Evolutionary conservation across 2,797 vertebrate genomes (phyloP).

Genomic region (Linurgus olivaceus): DNA sequence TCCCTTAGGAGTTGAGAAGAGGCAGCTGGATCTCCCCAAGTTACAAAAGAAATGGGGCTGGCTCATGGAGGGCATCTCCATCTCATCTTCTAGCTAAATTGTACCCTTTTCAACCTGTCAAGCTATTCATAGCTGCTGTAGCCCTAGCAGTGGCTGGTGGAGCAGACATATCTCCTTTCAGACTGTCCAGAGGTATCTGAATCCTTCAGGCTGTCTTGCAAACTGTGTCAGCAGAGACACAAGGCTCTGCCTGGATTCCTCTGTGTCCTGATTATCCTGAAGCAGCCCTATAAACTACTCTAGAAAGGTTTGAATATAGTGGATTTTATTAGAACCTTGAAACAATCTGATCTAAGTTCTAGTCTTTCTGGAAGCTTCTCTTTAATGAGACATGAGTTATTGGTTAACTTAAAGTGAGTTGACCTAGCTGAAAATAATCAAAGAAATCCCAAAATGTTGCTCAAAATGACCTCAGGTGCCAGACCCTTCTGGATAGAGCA

Average conservation of each 20-base stretch:
- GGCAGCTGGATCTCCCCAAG: background rate
- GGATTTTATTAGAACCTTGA: background rate
- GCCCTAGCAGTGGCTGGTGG: background rate
- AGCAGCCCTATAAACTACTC: background rate
- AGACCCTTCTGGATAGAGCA: background rate
- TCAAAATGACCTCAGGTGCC: background rate
- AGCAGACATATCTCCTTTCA: background rate
- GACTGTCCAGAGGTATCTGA: background rate
- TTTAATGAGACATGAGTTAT: background rate
- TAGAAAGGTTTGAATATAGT: background rate
- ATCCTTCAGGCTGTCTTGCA: background rate
- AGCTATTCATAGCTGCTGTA: background rate
- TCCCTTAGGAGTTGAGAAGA: background rate
- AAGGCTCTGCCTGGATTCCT: background rate
- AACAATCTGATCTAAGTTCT: background rate
- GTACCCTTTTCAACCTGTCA: background rate
- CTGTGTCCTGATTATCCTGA: background rate
- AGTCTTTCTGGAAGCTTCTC: background rate
- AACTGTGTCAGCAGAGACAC: background rate
- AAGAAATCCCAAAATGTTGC: background rate
- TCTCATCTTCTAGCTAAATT: background rate
- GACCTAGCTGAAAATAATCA: background rate
- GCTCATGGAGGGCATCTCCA: background rate
- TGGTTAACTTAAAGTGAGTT: background rate
- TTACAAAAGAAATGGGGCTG: background rate